These are phyloP conservation scores for Thereva nobilitata DNA, from an alignment of 2,888 invertebrate species.

Conservation along the genomic window DNA sequence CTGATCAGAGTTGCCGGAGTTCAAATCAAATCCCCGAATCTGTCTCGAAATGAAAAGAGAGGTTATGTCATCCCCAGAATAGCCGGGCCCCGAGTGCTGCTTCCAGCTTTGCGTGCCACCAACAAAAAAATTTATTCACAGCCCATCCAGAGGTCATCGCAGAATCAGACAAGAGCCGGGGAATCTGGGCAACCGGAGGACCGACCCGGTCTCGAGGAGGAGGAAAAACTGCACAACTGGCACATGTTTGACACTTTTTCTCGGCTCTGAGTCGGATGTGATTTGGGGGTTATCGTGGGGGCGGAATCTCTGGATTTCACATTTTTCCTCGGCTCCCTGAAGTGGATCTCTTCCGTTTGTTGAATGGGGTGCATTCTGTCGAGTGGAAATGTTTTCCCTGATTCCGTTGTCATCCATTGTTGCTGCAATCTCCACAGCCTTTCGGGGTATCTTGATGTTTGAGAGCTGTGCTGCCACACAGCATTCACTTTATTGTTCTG, in stretches of 20 bases:
- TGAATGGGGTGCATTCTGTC: neutral
- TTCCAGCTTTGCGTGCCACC: slow-evolving; percentile 18
- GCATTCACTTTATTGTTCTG: slow-evolving; percentile 18
- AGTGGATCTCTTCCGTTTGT: slow-evolving; percentile 17
- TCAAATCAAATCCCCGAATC: too few relatives aligned
- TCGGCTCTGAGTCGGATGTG: slow-evolving; percentile 23
- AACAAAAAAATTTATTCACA: slow-evolving; percentile 32
- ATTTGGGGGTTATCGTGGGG: slow-evolving; percentile 30
- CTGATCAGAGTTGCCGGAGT: too few relatives aligned
- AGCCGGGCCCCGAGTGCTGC: slow-evolving; percentile 15
- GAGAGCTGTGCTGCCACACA: neutral
- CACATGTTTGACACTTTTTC: slow-evolving; percentile 28
- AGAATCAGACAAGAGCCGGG: slow-evolving; percentile 31
- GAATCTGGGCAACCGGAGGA: slow-evolving; percentile 16
- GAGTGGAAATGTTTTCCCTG: slow-evolving; percentile 25
- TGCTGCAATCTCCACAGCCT: slow-evolving; percentile 4
- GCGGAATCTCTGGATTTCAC: slow-evolving; percentile 31
- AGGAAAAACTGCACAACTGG: slow-evolving; percentile 27
- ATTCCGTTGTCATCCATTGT: slow-evolving; percentile 29
- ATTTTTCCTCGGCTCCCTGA: slow-evolving; percentile 28
- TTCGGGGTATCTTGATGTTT: slow-evolving; percentile 7
- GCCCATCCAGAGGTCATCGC: slow-evolving; percentile 34
- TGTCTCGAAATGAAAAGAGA: too few relatives aligned
- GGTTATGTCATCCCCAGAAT: slow-evolving; percentile 1
- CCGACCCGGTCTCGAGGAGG: slow-evolving; percentile 19